These are phyloP conservation scores for Lampris megalopsis DNA, from an alignment of 2,113 vertebrate genomes.

Conservation along the genomic window DNA sequence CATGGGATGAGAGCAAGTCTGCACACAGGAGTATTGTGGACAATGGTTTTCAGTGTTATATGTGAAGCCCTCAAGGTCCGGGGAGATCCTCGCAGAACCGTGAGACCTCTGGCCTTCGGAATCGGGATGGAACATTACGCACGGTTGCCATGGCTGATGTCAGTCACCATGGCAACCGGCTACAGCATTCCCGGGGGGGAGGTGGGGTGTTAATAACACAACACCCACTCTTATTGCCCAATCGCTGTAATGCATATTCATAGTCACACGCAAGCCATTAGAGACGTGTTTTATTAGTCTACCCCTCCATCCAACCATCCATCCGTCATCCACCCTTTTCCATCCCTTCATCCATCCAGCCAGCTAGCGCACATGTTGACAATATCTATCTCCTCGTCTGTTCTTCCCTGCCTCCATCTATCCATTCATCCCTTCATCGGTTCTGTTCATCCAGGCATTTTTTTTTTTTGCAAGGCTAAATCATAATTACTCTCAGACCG, in stretches of 20 bases:
- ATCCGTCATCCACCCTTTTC: not conserved
- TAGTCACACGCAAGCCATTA: conserved; percentile 70
- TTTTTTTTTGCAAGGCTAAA: conserved; percentile 61
- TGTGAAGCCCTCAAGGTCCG: conserved; percentile 38
- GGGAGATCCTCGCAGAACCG: conserved; percentile 26
- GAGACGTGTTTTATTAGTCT: conserved; percentile 65
- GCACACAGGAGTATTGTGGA: not conserved
- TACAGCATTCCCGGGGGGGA: conserved; percentile 43
- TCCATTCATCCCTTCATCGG: conserved; percentile 32
- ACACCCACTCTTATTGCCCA: conserved; percentile 65
- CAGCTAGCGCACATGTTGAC: too few species aligned
- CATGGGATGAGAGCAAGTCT: conserved; percentile 33
- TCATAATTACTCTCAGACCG: conserved; percentile 74
- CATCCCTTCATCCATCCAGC: not conserved
- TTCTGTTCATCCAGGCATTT: not conserved
- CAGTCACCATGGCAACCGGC: conserved; percentile 63
- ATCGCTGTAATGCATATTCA: conserved; percentile 73
- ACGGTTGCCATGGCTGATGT: conserved; percentile 62
- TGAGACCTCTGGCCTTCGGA: conserved; percentile 59
- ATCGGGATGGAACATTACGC: conserved; percentile 44
- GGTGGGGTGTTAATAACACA: conserved; percentile 56
- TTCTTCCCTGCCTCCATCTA: conserved; percentile 14
- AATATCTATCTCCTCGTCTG: not conserved
- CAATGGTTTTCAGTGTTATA: conserved; percentile 14
- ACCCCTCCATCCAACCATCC: conserved; percentile 27